Conservation (phyloP, 2,113 vertebrate species). For the Clupea harengus region DNA sequence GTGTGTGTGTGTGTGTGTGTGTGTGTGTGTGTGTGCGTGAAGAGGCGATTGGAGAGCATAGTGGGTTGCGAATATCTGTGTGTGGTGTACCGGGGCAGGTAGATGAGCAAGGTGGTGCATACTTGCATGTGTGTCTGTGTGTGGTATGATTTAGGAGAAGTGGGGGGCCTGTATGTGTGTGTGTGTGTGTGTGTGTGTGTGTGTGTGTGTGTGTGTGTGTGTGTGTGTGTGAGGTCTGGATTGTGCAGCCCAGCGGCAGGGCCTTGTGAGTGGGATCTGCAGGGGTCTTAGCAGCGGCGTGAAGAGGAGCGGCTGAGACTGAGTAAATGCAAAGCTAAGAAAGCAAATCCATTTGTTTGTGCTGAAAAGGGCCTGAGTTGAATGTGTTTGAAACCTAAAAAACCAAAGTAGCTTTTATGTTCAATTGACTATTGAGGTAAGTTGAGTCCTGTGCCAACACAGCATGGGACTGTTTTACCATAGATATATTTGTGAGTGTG, state of each 20-base stretch:
- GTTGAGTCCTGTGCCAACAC: neutral
- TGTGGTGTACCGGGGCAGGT: neutral
- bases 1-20: neutral
- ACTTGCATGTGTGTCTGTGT: neutral
- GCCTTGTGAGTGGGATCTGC: neutral
- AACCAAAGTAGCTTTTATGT: neutral
- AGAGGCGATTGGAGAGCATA: too few relatives aligned
- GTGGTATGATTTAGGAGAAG: neutral
- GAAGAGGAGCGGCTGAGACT: neutral
- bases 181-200: neutral
- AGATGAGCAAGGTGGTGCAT: neutral
- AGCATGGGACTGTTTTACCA: neutral
- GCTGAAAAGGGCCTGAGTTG: neutral
- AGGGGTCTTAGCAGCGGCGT: neutral
- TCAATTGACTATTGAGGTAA: slow-evolving; percentile 1
- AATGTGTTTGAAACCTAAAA: neutral
- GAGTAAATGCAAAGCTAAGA: neutral
- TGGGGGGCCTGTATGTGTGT: neutral
- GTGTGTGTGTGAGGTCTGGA: neutral
- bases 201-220: neutral
- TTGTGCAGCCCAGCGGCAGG: neutral
- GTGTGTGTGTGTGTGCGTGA: too few relatives aligned
- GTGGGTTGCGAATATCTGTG: neutral
- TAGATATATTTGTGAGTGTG: neutral
- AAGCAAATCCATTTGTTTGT: slow-evolving; percentile 3